phyloP scores from a whole-genome alignment of 2,797 vertebrate genomes.

The Gymnoscopelus microlampas region DNA sequence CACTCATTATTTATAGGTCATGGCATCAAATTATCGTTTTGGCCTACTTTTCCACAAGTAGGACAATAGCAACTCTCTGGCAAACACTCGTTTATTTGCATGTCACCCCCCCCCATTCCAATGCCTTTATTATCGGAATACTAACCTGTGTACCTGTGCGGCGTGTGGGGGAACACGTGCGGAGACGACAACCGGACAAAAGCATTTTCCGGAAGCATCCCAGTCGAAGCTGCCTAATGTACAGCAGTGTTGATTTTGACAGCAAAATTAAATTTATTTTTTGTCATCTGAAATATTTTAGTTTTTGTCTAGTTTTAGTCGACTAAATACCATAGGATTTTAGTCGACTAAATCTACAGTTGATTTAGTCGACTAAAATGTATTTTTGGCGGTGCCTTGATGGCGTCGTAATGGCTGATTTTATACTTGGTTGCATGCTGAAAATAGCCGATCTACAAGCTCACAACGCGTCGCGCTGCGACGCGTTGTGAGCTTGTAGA shows the following conservation, averaged over 20 bases:
- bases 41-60: constrained; percentile 31
- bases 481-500: no score
- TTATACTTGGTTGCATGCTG: no score
- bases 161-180: neutral
- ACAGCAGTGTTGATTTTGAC: neutral
- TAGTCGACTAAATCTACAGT: no score
- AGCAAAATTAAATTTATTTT: no score
- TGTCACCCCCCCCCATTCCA: neutral
- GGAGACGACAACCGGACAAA: neutral
- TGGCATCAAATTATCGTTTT: constrained; percentile 32
- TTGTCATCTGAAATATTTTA: no score
- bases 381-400: no score
- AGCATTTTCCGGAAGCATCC: neutral
- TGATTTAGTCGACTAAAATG: no score
- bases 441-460: no score
- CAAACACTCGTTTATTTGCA: constrained; percentile 6
- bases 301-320: no score
- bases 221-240: constrained; percentile 11
- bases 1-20: constrained; percentile 54
- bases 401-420: no score
- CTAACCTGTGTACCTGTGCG: neutral
- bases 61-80: neutral
- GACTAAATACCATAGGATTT: no score
- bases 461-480: no score
- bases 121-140: neutral